Evolutionary conservation across 2,888 invertebrate species (phyloP).

Genomic region (Corbicula japonica): DNA sequence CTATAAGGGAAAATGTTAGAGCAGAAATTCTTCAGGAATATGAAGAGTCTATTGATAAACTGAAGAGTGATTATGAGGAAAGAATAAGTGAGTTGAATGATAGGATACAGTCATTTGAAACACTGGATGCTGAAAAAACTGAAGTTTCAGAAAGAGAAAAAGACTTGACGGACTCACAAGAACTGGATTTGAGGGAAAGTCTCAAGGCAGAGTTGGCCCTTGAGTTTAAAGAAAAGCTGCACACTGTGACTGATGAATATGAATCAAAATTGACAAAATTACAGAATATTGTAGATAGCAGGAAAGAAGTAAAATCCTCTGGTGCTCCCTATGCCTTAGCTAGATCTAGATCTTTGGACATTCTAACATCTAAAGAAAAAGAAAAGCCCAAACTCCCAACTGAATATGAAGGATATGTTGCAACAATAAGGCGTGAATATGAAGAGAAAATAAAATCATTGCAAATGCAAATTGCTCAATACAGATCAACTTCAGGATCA

Average conservation of each 20-base stretch:
- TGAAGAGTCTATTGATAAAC: constrained; percentile 66
- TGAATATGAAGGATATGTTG: constrained; percentile 65
- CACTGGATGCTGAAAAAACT: constrained; percentile 44
- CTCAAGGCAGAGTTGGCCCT: constrained; percentile 57
- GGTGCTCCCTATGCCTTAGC: constrained; percentile 34
- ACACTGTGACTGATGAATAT: constrained; percentile 64
- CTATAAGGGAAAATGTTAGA: constrained; percentile 59
- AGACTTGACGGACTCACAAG: constrained; percentile 34
- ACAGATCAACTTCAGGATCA: constrained; percentile 49
- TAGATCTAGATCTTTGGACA: constrained; percentile 46
- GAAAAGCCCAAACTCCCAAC: constrained; percentile 48
- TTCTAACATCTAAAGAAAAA: constrained; percentile 39
- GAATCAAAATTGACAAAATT: constrained; percentile 62
- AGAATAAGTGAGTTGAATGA: constrained; percentile 58
- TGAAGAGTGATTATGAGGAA: constrained; percentile 66
- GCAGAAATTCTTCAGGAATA: constrained; percentile 62
- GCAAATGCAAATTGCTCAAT: constrained; percentile 67
- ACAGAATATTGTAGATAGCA: constrained; percentile 52
- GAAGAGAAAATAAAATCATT: constrained; percentile 57
- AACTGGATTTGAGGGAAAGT: constrained; percentile 49
- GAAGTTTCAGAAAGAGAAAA: constrained; percentile 42
- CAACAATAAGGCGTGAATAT: constrained; percentile 58
- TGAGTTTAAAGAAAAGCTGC: constrained; percentile 63
- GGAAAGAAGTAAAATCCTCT: constrained; percentile 31
- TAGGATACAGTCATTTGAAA: constrained; percentile 52